Conservation (phyloP, 2,888 invertebrate genomes). For the Platynereis dumerilii region DNA sequence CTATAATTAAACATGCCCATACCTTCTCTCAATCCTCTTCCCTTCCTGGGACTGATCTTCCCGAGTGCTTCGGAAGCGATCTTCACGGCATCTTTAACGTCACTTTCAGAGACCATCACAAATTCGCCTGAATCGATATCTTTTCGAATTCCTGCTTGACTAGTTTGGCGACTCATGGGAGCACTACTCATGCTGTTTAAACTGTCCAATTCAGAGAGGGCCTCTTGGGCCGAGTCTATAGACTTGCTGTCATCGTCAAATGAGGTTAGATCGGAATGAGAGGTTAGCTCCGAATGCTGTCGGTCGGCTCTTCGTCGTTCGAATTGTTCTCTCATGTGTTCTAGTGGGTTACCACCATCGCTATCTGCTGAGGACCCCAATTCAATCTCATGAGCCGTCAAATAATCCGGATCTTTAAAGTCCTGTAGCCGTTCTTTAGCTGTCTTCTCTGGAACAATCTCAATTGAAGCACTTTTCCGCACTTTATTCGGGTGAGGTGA, state of each 20-base stretch:
- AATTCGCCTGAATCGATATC: slow-evolving; percentile 91
- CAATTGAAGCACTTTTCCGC: slow-evolving; percentile 1
- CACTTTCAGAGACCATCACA: slow-evolving; percentile 72
- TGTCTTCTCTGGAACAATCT: slow-evolving; percentile 6
- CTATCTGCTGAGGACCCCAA: slow-evolving; percentile 58
- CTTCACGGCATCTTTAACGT: slow-evolving; percentile 54
- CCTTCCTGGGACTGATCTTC: slow-evolving; percentile 32
- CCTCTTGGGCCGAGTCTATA: slow-evolving; percentile 10
- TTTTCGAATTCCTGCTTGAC: background rate
- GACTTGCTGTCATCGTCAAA: background rate
- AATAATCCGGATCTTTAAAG: slow-evolving; percentile 55
- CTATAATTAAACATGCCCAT: too few relatives aligned
- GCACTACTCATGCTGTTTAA: background rate
- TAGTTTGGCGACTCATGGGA: background rate
- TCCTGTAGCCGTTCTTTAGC: slow-evolving; percentile 42
- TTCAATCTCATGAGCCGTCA: slow-evolving; percentile 43
- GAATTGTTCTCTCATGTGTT: background rate
- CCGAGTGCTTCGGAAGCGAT: slow-evolving; percentile 46
- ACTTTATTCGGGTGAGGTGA: background rate
- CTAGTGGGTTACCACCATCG: slow-evolving; percentile 40
- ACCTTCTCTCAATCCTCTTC: slow-evolving; percentile 24
- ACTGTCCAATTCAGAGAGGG: background rate
- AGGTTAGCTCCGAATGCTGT: slow-evolving; percentile 12
- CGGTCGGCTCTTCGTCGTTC: background rate
- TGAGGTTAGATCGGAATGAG: slow-evolving; percentile 13